Evolutionary conservation across 2,797 vertebrate species (phyloP).

Genomic region (Neomorphus geoffroyi): DNA sequence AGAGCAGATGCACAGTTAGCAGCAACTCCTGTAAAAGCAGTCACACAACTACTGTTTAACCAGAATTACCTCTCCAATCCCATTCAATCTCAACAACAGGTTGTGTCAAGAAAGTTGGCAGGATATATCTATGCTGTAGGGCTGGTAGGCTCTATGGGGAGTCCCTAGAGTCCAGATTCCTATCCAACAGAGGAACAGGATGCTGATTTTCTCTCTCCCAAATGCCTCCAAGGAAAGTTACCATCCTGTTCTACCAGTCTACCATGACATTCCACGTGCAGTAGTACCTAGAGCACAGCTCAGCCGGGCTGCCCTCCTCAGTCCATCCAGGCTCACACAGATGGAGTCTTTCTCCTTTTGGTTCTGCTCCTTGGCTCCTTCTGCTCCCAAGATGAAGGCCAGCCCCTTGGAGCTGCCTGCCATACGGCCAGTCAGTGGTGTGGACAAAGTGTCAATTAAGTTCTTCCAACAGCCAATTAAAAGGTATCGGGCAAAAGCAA

Average conservation of each 20-base stretch:
- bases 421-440: slow-evolving; percentile 92
- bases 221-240: not conserved
- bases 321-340: slow-evolving; percentile 92
- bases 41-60: not conserved
- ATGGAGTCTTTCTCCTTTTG: slow-evolving; percentile 93
- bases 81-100: not conserved
- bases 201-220: not conserved
- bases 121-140: not conserved
- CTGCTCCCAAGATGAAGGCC: slow-evolving; percentile 91
- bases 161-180: not conserved
- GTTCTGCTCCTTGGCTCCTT: slow-evolving; percentile 93
- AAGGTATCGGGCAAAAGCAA: slow-evolving; percentile 91
- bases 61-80: not conserved
- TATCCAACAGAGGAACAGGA: not conserved
- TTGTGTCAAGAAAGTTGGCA: not conserved
- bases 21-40: slow-evolving; percentile 86
- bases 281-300: slow-evolving; percentile 91
- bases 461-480: slow-evolving; percentile 97
- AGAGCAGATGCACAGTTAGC: slow-evolving; percentile 96
- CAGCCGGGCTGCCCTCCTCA: slow-evolving; percentile 91
- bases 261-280: not conserved
- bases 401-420: slow-evolving; percentile 91
- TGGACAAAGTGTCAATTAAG: slow-evolving; percentile 93
- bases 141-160: accelerated
- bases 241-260: not conserved